Percentiles rank a stretch among this genome's conserved stretches.
phyloP scores from a whole-genome alignment of 2,797 vertebrate species.

The Miichthys miiuy region DNA sequence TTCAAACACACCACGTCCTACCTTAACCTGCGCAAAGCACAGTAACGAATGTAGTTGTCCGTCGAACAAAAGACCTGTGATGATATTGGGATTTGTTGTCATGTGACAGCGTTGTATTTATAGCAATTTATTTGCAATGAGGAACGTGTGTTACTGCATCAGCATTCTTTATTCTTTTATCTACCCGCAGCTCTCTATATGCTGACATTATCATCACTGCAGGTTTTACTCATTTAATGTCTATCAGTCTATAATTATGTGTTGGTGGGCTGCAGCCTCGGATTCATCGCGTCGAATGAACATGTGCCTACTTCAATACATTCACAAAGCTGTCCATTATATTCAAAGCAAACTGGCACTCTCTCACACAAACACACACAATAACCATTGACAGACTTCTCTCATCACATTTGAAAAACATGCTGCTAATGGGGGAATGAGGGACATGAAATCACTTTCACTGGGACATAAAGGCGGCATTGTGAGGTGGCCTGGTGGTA shows the following conservation, averaged over 20 bases:
- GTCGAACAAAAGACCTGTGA: neutral
- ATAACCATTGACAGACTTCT: constrained; percentile 67
- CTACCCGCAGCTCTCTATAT: neutral
- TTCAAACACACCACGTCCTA: neutral
- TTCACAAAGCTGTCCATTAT: constrained; percentile 54
- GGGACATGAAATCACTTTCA: constrained; percentile 96
- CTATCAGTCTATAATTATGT: constrained; percentile 11
- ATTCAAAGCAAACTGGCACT: constrained; percentile 65
- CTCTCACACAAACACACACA: constrained; percentile 65
- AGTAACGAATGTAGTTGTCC: fast-evolving
- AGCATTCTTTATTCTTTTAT: neutral
- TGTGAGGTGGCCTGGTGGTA: constrained; percentile 83
- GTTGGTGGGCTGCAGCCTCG: constrained; percentile 41
- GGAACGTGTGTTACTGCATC: neutral
- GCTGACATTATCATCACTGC: neutral
- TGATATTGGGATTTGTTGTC: neutral
- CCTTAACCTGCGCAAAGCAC: neutral
- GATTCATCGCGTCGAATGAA: constrained; percentile 35
- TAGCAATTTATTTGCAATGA: neutral
- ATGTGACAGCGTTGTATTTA: neutral
- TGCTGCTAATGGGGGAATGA: constrained; percentile 67
- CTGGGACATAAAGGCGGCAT: constrained; percentile 90
- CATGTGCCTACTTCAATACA: constrained; percentile 40
- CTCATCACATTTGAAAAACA: constrained; percentile 70
- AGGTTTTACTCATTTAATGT: constrained; percentile 11